Percentiles rank a stretch among this genome's conserved stretches.
phyloP scores from a whole-genome alignment of 1,140 invertebrate species.

The Orchestia grillus region DNA sequence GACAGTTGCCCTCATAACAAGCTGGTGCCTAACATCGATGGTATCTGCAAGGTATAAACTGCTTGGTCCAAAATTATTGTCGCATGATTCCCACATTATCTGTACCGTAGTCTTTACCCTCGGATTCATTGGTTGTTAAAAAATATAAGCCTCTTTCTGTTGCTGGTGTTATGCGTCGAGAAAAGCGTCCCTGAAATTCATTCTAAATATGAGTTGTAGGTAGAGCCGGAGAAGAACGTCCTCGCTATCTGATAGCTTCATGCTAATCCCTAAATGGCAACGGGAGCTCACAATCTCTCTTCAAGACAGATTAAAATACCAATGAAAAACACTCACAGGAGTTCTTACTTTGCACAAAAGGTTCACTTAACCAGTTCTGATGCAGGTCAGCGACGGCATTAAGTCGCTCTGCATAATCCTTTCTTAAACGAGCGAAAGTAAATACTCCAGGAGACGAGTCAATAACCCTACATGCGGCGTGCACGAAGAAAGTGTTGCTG shows the following conservation, averaged over 20 bases:
- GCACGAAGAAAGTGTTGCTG: neutral
- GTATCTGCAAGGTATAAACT: neutral
- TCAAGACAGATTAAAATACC: conserved; percentile 48
- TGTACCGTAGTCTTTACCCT: neutral
- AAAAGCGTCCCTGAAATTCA: neutral
- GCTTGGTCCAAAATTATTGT: neutral
- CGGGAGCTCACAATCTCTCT: conserved; percentile 20
- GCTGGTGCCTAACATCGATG: neutral
- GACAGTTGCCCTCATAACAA: neutral
- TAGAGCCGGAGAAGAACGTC: neutral
- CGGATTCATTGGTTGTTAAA: neutral
- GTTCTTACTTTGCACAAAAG: conserved; percentile 27
- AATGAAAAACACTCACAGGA: conserved; percentile 37
- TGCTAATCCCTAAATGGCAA: conserved; percentile 55
- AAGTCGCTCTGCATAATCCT: conserved; percentile 21
- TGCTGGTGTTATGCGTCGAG: neutral
- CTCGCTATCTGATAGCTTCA: conserved; percentile 51
- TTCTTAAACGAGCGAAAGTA: conserved; percentile 28
- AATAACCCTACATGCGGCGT: neutral
- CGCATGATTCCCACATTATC: neutral
- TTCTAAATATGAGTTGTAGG: neutral
- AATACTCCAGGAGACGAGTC: neutral
- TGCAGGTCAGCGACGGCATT: conserved; percentile 34
- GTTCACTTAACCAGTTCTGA: conserved; percentile 41
- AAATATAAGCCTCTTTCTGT: neutral